Base-by-base conservation (phyloP, 2,797 vertebrate species). In the Podarcis lilfordi region DNA sequence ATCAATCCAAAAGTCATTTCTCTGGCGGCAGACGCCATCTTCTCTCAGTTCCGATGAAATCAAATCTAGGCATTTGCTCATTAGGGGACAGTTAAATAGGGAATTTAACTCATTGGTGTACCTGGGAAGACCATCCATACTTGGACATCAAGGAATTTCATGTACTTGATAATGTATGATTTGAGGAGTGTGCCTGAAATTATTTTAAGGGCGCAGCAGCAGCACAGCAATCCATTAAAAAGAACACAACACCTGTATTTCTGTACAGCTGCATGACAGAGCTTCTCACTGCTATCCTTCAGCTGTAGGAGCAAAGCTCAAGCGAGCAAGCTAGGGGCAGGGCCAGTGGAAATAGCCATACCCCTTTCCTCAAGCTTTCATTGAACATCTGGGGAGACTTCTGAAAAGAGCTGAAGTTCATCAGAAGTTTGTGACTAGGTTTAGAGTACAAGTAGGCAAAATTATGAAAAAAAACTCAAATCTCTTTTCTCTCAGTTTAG, bases 401-500 rank as follows among this genome's bases (percentile, higher is more conserved):
- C 10, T 85, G 15, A 76, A 76, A 25, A 8, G 17, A 17, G 5
- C 37, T 43, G 9, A 23, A 43, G 2, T 55, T 79, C 3, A 55
- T n/a, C 25, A 50, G 19, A 29, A 43, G 76, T 27, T 27, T 45
- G 35, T 79, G 11, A n/a, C 37, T 29, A 77, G 35, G 21, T 80
- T 80, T 80, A 29, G 43, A 40, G 5, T 8, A 55, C 45, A 23
- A 43, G 35, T 21, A 32, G 11, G 21, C n/a, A 86, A 75, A 88
- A 89, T 88, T 91, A 68, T 74, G 66, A 8, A 91, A 10, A 10
- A 90, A 89, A 90, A 89, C 72, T 88, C 15, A 90, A n/a, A 84
- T 32, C 72, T 80, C 59, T 66, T 45, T 93, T 94, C 82, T 93
- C 75, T 95, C 84, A 75, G 59, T 82, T 86, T 40, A 89, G 32